Evolutionary conservation across 1,140 invertebrate species (phyloP).

Genomic region (Drosophila repletoides): DNA sequence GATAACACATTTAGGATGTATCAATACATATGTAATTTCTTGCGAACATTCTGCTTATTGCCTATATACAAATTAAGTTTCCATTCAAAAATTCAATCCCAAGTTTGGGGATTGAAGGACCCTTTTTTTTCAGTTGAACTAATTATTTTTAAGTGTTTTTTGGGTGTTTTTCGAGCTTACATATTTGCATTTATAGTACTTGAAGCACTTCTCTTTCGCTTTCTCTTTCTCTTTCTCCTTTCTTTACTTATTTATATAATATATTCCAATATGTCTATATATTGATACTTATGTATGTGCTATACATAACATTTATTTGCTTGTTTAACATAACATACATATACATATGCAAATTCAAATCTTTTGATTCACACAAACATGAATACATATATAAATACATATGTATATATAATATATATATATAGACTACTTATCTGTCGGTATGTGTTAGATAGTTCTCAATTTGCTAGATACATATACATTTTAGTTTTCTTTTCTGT

Average conservation of each 20-base stretch:
- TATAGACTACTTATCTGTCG: constrained; percentile 6
- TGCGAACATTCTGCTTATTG: constrained; percentile 22
- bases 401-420: constrained; percentile 5
- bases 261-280: background rate
- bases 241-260: background rate
- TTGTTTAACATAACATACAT: constrained; percentile 6
- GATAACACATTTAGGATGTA: background rate
- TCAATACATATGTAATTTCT: constrained; percentile 10
- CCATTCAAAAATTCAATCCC: no score
- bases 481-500: constrained; percentile 3
- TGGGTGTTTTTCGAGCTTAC: background rate
- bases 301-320: constrained; percentile 8
- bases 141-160: background rate
- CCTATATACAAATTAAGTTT: constrained; percentile 45
- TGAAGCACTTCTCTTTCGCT: constrained; percentile 17
- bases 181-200: constrained; percentile 21
- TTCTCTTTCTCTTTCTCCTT: background rate
- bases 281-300: no score
- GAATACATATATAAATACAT: constrained; percentile 5
- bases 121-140: background rate
- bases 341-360: constrained; percentile 5
- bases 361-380: background rate
- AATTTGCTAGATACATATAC: background rate
- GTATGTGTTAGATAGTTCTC: background rate
- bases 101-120: background rate